These are phyloP conservation scores for Xyliphius kryptos DNA, from an alignment of 2,113 vertebrate genomes.

Conservation along the genomic window DNA sequence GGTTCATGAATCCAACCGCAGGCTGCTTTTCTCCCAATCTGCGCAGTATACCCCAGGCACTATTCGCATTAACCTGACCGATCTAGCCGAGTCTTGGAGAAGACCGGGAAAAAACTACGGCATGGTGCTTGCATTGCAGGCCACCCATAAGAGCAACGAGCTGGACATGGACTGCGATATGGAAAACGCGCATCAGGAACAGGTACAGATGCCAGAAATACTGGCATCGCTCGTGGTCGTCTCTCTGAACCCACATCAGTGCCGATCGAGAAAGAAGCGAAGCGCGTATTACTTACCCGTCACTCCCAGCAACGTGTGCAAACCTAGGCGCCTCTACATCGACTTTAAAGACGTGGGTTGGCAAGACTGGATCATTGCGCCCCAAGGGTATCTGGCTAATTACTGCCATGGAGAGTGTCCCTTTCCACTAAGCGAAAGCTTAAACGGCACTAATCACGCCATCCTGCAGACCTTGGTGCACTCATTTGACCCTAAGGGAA, in stretches of 20 bases:
- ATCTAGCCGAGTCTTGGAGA: conserved; percentile 55
- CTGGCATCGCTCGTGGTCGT: conserved; percentile 71
- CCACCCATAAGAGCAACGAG: not conserved
- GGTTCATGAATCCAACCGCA: conserved; percentile 33
- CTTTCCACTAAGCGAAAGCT: conserved; percentile 73
- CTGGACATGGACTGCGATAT: conserved; percentile 3
- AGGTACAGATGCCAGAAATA: conserved; percentile 43
- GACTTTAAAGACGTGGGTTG: conserved; percentile 93
- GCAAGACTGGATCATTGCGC: conserved; percentile 95
- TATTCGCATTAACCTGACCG: conserved; percentile 70
- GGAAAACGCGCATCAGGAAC: not conserved
- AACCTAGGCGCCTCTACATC: conserved; percentile 76
- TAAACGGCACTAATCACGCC: conserved; percentile 89
- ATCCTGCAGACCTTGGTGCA: conserved; percentile 88
- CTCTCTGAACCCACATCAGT: conserved; percentile 72
- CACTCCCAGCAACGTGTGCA: conserved; percentile 67
- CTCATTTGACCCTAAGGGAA: conserved; percentile 68
- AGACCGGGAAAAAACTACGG: conserved; percentile 42
- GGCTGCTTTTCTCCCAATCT: conserved; percentile 64
- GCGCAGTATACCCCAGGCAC: conserved; percentile 54
- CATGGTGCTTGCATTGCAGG: no score
- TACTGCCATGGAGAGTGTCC: conserved; percentile 90
- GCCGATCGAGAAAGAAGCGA: conserved; percentile 57
- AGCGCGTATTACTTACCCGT: conserved; percentile 46
- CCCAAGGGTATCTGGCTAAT: conserved; percentile 88